Evolutionary conservation across 2,113 vertebrate genomes (phyloP), one percentile per base, ranked within the genome.

Genomic region (Prietella phreatophila): DNA sequence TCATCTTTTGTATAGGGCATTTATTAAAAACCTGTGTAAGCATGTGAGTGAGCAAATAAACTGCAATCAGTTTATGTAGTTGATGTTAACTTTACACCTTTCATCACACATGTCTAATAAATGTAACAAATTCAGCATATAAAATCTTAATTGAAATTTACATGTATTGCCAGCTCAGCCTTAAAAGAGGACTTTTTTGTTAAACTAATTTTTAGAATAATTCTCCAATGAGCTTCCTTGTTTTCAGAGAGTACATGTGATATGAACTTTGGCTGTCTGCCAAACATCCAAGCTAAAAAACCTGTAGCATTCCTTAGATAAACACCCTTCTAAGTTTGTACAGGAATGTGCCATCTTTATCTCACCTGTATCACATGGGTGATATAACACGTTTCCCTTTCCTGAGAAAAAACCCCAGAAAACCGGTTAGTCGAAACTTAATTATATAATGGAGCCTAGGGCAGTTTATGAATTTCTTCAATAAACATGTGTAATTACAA

Each of bases 361-460:
- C 33, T 82, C 56, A 60, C 33, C 33, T 42, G 1, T 1, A 61
- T 61, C 56, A 61, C 33, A 14, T 25, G 1, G 5, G 25, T 76
- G 11, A 47, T 27, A 25, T 55, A 55, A 2, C 47, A 55, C 17
- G 2, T 30, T 25, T 30, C 42, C 75, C 42, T n/a, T 25, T 30
- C 27, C 76, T 19, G 20, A 60, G 55, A 50, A 55, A 55, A 33
- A 53, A 33, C 30, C 17, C 5, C 25, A 39, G 15, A 61, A 61
- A 82, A 82, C 56, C 55, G 42, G 56, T 82, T 61, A 82, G 80
- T 61, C 11, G 11, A 60, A 82, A 82, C 55, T 82, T 39, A 5
- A 1, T 27, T 27, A 50, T 36, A 76, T 55, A 30, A 30, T 55
- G 0, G 27, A 56, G 27, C 50, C 76, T 50, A 17, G 2, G 6